Percentiles rank a stretch among this genome's conserved stretches.
These are phyloP conservation scores for Enhydra lutris DNA, from an alignment of 2,113 vertebrate species.

Conservation along the genomic window DNA sequence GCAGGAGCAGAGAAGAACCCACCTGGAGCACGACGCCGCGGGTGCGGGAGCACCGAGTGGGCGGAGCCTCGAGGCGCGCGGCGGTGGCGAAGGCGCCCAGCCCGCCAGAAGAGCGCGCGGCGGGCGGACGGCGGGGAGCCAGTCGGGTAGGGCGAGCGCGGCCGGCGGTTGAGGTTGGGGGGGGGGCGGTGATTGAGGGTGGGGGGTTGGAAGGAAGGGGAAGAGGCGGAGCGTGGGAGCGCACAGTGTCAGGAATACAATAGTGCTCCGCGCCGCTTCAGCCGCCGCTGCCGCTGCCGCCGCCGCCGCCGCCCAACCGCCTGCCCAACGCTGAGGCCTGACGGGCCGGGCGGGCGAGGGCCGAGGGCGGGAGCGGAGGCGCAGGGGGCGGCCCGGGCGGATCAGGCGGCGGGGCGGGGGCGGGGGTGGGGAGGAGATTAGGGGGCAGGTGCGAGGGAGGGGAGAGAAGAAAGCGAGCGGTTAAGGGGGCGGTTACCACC, in stretches of 20 bases:
- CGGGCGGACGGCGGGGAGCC: conserved; percentile 71
- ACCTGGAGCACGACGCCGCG: conserved; percentile 47
- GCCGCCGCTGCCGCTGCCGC: background rate
- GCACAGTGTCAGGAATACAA: conserved; percentile 90
- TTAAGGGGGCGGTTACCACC: conserved; percentile 62
- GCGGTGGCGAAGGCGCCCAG: conserved; percentile 25
- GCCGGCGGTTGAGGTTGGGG: conserved; percentile 50
- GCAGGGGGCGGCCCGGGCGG: conserved; percentile 19
- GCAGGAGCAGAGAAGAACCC: conserved; percentile 44
- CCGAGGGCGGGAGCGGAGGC: conserved; percentile 51
- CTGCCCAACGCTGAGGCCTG: conserved; percentile 67
- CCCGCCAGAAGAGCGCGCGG: conserved; percentile 67
- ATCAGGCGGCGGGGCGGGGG: background rate
- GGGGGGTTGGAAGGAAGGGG: conserved; percentile 73
- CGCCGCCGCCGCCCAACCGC: conserved; percentile 59
- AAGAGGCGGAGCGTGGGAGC: conserved; percentile 88
- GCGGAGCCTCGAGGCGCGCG: conserved; percentile 51
- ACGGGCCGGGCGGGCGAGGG: conserved; percentile 34
- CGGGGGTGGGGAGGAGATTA: conserved; percentile 60
- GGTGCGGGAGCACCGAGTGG: conserved; percentile 40
- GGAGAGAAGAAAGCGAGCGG: conserved; percentile 68
- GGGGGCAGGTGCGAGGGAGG: conserved; percentile 68
- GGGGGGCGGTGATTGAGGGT: conserved; percentile 21
- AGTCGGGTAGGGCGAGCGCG: conserved; percentile 45
- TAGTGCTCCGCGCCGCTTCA: conserved; percentile 89